phyloP scores from a whole-genome alignment of 2,113 vertebrate genomes.

The Crotalus viridis region DNA sequence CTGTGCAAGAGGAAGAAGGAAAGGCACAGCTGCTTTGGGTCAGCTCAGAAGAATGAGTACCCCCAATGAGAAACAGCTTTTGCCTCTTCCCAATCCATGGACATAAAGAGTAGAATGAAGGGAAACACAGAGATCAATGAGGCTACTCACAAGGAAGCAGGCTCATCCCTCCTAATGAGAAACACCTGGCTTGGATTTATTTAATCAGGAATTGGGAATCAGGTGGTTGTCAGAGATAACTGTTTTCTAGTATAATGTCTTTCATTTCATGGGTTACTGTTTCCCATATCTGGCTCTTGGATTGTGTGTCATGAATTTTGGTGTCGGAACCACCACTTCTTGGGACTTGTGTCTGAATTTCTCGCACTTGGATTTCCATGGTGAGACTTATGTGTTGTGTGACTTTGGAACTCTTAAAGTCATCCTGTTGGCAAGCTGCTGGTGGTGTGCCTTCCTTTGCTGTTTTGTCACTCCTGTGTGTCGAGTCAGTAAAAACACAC shows the following conservation, averaged over 20 bases:
- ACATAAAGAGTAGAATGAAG: neutral
- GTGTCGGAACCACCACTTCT: neutral
- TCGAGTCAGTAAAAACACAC: neutral
- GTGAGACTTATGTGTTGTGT: neutral
- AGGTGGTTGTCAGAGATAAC: neutral
- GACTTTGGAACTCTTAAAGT: neutral
- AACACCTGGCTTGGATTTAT: neutral
- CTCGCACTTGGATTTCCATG: neutral
- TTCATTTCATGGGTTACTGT: neutral
- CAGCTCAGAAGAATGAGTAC: no score
- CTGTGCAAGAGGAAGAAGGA: no score
- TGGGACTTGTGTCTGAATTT: neutral
- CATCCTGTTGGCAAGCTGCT: neutral
- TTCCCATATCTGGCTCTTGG: neutral
- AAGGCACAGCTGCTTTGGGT: no score
- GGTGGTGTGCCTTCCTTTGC: neutral
- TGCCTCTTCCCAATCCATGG: neutral
- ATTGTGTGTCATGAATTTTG: neutral
- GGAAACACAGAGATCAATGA: neutral
- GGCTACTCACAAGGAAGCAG: neutral
- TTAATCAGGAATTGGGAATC: neutral
- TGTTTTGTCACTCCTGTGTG: neutral
- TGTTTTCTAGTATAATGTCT: neutral
- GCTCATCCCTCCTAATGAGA: neutral
- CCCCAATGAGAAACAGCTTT: neutral